Evolutionary conservation across 2,113 vertebrate genomes (phyloP), one percentile per base, ranked within the genome.

Genomic region (Thermophis baileyi): DNA sequence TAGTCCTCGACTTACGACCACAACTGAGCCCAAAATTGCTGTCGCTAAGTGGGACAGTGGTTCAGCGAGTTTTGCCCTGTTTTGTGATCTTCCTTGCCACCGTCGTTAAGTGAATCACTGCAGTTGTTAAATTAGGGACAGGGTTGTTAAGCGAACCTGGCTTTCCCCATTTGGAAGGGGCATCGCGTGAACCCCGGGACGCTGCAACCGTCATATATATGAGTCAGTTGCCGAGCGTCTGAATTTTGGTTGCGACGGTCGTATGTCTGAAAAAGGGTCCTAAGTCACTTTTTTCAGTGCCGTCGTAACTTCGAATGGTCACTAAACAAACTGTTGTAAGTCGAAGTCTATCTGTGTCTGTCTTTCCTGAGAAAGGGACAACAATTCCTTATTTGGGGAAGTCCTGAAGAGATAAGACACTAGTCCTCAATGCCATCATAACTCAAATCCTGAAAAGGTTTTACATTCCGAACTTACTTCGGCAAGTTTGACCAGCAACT

Each of bases 161-260:
- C 60, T 63, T 30, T 12, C 27, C 27, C 60, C 60, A 3, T n/a
- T 69, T 25, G 1, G 60, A 14, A 3, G 55, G 4, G 60, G 30
- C 27, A 4, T 30, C 27, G 0, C 1, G 27, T n/a, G 30, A 69
- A 57, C 8, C 55, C 55, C 0, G 8, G 55, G 8, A 9, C 0
- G 24, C 55, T 57, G 60, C 60, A 14, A 69, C 60, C 4, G 11
- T 63, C 60, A n/a, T 69, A n/a, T n/a, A n/a, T 16, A n/a, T n/a
- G n/a, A 5, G 27, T n/a, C 27, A 1, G 4, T 16, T 12, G 60
- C 11, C 4, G 11, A 14, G 11, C 11, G 1, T 14, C 11, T 30
- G 60, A 14, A 30, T n/a, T 63, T 63, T 0, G 11, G 27, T n/a
- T 14, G 27, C 10, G 27, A 14, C 4, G 27, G 27, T 63, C 4